phyloP scores from a whole-genome alignment of 2,888 invertebrate genomes.

The Ormyrus rosae region DNA sequence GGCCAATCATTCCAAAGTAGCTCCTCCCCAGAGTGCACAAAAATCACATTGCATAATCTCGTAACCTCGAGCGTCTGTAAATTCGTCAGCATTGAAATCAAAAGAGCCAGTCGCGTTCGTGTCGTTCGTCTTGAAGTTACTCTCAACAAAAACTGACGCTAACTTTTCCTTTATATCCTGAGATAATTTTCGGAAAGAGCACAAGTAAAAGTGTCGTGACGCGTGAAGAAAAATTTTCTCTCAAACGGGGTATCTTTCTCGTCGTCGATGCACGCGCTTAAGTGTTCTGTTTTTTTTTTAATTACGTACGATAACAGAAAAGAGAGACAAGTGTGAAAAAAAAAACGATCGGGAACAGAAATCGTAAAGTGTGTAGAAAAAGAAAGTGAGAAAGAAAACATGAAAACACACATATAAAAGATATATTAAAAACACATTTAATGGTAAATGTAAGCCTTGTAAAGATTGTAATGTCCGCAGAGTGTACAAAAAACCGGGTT shows the following conservation, averaged over 20 bases:
- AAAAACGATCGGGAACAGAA: slow-evolving; percentile 30
- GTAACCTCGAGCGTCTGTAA: slow-evolving; percentile 55
- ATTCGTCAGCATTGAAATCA: neutral
- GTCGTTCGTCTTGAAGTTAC: slow-evolving; percentile 23
- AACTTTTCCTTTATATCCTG: slow-evolving; percentile 18
- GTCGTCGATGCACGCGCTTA: slow-evolving; percentile 51
- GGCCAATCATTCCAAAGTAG: slow-evolving; percentile 42
- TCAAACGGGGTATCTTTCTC: slow-evolving; percentile 26
- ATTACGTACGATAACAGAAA: slow-evolving; percentile 42
- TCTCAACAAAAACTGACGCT: neutral
- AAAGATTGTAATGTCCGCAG: neutral
- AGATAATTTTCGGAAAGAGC: neutral
- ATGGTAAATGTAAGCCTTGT: slow-evolving; percentile 24
- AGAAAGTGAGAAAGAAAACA: slow-evolving; percentile 37
- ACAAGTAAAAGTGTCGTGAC: slow-evolving; percentile 49
- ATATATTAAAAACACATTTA: slow-evolving; percentile 33
- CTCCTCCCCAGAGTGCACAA: slow-evolving; percentile 60
- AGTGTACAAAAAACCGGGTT: too few species aligned
- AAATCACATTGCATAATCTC: slow-evolving; percentile 46
- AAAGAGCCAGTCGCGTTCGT: slow-evolving; percentile 39
- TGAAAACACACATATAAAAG: slow-evolving; percentile 31
- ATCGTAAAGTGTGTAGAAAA: slow-evolving; percentile 34
- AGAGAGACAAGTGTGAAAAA: slow-evolving; percentile 26
- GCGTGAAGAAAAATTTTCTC: slow-evolving; percentile 54
- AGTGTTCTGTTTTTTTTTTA: neutral